Conservation (phyloP, 2,797 vertebrate species). For the Zenarchopterus dispar region DNA sequence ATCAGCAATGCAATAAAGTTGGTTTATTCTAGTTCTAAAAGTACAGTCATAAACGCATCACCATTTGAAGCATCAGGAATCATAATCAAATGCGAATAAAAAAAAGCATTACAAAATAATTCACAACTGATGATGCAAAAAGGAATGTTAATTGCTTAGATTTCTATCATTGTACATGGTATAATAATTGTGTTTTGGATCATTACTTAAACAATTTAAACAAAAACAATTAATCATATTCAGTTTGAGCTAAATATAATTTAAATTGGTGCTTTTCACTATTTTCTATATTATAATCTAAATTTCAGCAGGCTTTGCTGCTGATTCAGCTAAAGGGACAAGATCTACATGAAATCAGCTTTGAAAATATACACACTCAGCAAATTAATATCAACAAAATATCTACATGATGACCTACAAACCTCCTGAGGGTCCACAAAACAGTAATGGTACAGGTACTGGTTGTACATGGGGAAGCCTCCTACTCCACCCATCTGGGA, state of each 20-base stretch:
- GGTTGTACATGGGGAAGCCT: conserved; percentile 84
- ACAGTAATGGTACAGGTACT: conserved; percentile 94
- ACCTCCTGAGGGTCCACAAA: conserved; percentile 94
- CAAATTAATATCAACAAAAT: neutral
- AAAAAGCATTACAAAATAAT: neutral
- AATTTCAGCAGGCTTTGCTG: neutral
- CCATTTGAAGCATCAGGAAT: neutral
- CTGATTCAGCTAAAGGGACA: neutral
- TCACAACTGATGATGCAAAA: neutral
- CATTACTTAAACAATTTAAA: neutral
- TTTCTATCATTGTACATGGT: too few species aligned
- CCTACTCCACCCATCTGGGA: conserved; percentile 80
- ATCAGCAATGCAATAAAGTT: conserved; percentile 36
- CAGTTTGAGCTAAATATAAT: neutral
- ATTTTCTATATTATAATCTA: neutral
- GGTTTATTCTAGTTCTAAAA: conserved; percentile 19
- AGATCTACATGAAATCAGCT: neutral
- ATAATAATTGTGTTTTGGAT: neutral
- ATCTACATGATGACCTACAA: conserved; percentile 20
- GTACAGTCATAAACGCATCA: conserved; percentile 16
- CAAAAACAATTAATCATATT: neutral
- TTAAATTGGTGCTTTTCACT: conserved; percentile 2
- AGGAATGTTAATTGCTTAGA: too few species aligned
- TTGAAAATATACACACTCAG: neutral
- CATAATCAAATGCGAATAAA: neutral